A percentile compares a stretch with the other conserved stretches of the same genome.
These are phyloP conservation scores for Microtus pennsylvanicus DNA, from an alignment of 2,113 vertebrate genomes.

Conservation along the genomic window DNA sequence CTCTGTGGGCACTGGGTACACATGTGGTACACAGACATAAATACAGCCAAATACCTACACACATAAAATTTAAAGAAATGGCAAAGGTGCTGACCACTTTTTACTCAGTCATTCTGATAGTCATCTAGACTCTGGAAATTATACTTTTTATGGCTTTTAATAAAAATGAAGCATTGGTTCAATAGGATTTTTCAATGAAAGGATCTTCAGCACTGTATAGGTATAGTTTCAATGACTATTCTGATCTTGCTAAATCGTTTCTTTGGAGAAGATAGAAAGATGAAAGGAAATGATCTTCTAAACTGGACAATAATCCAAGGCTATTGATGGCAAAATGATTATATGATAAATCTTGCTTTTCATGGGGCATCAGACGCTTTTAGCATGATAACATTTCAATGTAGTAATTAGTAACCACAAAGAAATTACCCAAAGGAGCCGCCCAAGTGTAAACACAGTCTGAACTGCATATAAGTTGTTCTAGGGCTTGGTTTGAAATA, in stretches of 20 bases:
- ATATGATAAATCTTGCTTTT: constrained; percentile 40
- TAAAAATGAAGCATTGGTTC: constrained; percentile 31
- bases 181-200: constrained; percentile 15
- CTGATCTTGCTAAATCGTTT: neutral
- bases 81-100: neutral
- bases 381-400: constrained; percentile 25
- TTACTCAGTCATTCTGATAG: neutral
- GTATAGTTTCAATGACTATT: constrained; percentile 33
- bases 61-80: neutral
- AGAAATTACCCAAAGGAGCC: constrained; percentile 56
- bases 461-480: constrained; percentile 55
- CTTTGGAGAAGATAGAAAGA: constrained; percentile 13
- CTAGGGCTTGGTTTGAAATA: constrained; percentile 67
- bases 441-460: constrained; percentile 51
- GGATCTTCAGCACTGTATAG: neutral
- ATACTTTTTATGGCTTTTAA: neutral
- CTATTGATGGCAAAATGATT: neutral
- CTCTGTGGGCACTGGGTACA: neutral
- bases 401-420: constrained; percentile 70
- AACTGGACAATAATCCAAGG: constrained; percentile 10
- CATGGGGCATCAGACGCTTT: constrained; percentile 58
- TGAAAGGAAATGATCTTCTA: constrained; percentile 54
- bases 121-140: neutral
- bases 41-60: neutral
- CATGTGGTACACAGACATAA: neutral